Conservation (phyloP, 2,888 invertebrate species). For the Athalia rosae region DNA sequence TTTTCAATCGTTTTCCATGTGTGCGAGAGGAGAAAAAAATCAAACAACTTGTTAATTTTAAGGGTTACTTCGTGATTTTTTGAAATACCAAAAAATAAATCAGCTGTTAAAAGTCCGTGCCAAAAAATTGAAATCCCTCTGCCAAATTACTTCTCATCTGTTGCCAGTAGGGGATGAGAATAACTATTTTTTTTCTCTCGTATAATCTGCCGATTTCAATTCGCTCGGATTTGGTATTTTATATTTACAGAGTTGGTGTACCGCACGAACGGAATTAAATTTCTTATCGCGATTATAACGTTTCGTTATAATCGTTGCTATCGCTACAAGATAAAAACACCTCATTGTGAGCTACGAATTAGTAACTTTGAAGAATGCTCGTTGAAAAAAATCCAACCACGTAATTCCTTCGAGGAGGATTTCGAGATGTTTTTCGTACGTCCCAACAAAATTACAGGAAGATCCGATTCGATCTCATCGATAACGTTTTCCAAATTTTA, state of each 20-base stretch:
- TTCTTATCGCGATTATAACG: constrained; percentile 20
- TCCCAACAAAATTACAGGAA: not conserved
- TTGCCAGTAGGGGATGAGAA: too few species aligned
- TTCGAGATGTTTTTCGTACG: not conserved
- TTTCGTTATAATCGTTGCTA: constrained; percentile 4
- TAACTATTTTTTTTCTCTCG: too few species aligned
- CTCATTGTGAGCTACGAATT: not conserved
- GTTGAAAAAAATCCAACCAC: too few species aligned
- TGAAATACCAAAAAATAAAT: not conserved
- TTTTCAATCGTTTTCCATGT: not conserved
- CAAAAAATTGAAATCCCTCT: not conserved
- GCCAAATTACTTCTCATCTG: not conserved
- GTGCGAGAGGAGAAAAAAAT: not conserved
- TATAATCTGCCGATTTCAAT: too few species aligned
- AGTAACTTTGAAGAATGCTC: too few species aligned
- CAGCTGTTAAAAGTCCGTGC: not conserved
- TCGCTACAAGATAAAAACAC: constrained; percentile 11
- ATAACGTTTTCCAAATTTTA: not conserved
- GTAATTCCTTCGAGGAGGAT: too few species aligned
- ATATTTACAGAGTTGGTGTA: too few species aligned
- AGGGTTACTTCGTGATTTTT: not conserved
- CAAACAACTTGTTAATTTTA: constrained; percentile 19
- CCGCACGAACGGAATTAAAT: too few species aligned
- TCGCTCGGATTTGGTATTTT: too few species aligned
- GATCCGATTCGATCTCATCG: not conserved